Base-by-base conservation (phyloP, 2,888 invertebrate species). In the Leucophora obtusa region DNA sequence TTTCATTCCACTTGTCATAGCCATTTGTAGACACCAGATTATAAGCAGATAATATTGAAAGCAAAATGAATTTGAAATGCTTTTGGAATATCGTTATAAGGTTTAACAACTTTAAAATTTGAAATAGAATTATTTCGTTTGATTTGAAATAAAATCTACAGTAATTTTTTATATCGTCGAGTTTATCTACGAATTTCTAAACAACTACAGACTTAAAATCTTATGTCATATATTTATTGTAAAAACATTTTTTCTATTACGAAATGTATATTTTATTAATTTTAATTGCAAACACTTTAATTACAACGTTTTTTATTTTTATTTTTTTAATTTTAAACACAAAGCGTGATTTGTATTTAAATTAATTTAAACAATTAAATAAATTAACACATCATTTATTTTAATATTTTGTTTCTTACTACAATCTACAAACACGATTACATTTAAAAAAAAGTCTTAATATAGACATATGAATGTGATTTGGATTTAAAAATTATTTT, bases 281-380 rank as follows among this genome's bases (percentile, higher is more conserved):
- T n/a, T 47, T 47, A 47, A 47, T 47, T 62, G 50, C 50, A 50
- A 50, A 63, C 17, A 33, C 17, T 51, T 51, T 63, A 50, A 65
- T 65, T 17, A 18, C 35, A 35, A 47, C 14, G 1, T 3, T 10
- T 43, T 43, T 14, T 14, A 11, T 6, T 43, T 43, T 43, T 43
- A n/a, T n/a, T n/a, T n/a, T n/a, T n/a, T n/a, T 2, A 11, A 47
- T 33, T 28, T 54, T 24, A 24, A 33, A 50, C 7, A 33, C n/a
- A 47, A 47, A 47, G 43, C 50, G 63, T 63, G 63, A 50, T 63
- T 51, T 51, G 63, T 33, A 50, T 63, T 28, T 50, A 24, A 63
- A 63, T 63, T 15, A 50, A 63, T 63, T 63, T 28, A 63, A 62
- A 24, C 47, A 62, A 28, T 62, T 62, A 24, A 62, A 47, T 50